Evolutionary conservation across 2,888 invertebrate genomes (phyloP).

Genomic region (Trimorus sp.): DNA sequence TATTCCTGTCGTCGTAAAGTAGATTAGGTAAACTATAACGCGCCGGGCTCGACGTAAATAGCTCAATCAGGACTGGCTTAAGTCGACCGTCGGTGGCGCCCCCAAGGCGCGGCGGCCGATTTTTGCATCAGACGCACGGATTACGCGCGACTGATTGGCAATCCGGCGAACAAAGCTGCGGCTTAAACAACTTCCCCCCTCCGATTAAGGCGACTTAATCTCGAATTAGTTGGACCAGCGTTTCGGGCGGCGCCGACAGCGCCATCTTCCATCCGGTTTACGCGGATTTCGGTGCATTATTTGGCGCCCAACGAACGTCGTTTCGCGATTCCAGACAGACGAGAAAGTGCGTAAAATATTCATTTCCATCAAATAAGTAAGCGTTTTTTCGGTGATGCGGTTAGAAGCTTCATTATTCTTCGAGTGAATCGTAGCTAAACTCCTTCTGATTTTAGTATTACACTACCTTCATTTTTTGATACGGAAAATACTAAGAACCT

Average conservation of each 20-base stretch:
- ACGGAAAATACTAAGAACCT: too few species aligned
- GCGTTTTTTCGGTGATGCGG: constrained; percentile 20
- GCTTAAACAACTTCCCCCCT: constrained; percentile 48
- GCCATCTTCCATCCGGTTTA: constrained; percentile 39
- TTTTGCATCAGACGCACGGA: constrained; percentile 66
- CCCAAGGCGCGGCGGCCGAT: constrained; percentile 43
- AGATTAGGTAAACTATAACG: constrained; percentile 67
- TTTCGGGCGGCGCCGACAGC: constrained; percentile 36
- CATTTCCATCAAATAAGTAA: constrained; percentile 41
- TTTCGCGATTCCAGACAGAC: constrained; percentile 31
- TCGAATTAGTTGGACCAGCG: constrained; percentile 46
- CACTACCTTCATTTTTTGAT: too few species aligned
- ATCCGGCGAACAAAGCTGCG: constrained; percentile 70
- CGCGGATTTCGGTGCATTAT: constrained; percentile 40
- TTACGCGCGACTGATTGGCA: constrained; percentile 70
- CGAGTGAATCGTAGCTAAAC: too few species aligned
- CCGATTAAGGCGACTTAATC: constrained; percentile 54
- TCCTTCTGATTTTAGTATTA: too few species aligned
- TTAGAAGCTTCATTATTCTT: too few species aligned
- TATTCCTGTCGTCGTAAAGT: constrained; percentile 60
- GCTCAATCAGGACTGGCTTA: constrained; percentile 76
- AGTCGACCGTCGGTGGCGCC: constrained; percentile 66
- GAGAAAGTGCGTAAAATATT: constrained; percentile 33
- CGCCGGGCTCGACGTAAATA: constrained; percentile 73
- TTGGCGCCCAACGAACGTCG: constrained; percentile 23